Evolutionary conservation across 2,113 vertebrate genomes (phyloP).

Genomic region (Pedetes capensis): DNA sequence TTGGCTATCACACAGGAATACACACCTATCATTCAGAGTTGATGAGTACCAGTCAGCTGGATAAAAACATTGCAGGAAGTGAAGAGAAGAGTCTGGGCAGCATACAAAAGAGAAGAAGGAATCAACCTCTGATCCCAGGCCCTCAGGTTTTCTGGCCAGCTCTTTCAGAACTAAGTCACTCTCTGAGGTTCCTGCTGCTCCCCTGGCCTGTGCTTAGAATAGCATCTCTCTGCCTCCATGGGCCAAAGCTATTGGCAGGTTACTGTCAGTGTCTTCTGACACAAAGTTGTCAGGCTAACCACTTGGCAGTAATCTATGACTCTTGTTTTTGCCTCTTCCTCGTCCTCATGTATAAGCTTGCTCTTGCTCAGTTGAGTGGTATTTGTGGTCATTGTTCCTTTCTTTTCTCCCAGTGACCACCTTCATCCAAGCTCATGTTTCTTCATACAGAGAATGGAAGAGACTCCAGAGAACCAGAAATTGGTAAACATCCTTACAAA

Average conservation of each 20-base stretch:
- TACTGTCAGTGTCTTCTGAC: not conserved
- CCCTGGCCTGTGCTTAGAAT: not conserved
- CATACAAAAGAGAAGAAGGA: not conserved
- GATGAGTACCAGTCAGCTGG: not conserved
- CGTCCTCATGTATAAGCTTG: not conserved
- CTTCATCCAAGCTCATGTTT: not conserved
- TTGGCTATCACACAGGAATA: not conserved
- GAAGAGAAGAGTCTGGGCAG: not conserved
- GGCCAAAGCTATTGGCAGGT: not conserved
- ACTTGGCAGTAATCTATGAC: not conserved
- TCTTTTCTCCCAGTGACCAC: not conserved
- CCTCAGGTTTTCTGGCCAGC: not conserved
- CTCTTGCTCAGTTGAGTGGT: not conserved
- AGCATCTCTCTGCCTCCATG: not conserved
- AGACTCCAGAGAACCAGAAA: not conserved
- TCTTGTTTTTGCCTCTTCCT: not conserved
- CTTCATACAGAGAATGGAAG: not conserved
- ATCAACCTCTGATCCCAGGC: not conserved
- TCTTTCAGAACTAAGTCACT: not conserved
- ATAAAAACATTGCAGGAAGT: not conserved
- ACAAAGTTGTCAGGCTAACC: not conserved
- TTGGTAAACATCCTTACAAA: not conserved
- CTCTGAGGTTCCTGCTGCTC: not conserved
- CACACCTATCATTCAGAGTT: not conserved
- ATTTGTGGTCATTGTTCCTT: not conserved